phyloP scores from a whole-genome alignment of 2,113 vertebrate genomes.

The Platanista minor region DNA sequence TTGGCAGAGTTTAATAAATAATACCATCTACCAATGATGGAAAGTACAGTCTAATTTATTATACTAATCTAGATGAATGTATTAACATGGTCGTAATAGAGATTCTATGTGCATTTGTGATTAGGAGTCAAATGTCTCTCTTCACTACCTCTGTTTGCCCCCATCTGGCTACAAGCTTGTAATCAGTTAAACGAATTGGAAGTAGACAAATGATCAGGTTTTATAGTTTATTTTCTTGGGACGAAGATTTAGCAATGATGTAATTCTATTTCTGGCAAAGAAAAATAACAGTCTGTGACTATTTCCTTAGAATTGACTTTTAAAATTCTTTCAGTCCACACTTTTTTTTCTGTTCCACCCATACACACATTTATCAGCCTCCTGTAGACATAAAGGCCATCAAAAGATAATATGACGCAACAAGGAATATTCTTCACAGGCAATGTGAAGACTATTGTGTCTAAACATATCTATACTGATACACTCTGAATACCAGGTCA shows the following conservation, averaged over 20 bases:
- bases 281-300: background rate
- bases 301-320: conserved; percentile 16
- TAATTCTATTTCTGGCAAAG: background rate
- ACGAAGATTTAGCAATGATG: background rate
- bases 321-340: background rate
- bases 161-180: background rate
- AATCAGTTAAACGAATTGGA: background rate
- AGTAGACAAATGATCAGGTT: background rate
- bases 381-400: background rate
- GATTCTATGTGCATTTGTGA: conserved; percentile 27
- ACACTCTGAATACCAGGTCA: background rate
- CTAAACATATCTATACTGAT: background rate
- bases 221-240: conserved; percentile 29
- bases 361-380: background rate
- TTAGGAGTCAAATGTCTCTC: conserved; percentile 15
- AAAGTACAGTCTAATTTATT: conserved; percentile 48
- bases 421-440: background rate
- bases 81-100: background rate
- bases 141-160: background rate
- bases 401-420: background rate
- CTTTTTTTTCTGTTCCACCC: background rate
- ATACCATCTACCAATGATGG: background rate
- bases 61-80: conserved; percentile 37
- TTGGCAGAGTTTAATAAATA: conserved; percentile 54
- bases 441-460: background rate